A percentile compares a stretch with the other conserved stretches of the same genome.
These are phyloP conservation scores for Paraescarpia echinospica DNA, from an alignment of 1,140 invertebrate genomes.

Conservation along the genomic window DNA sequence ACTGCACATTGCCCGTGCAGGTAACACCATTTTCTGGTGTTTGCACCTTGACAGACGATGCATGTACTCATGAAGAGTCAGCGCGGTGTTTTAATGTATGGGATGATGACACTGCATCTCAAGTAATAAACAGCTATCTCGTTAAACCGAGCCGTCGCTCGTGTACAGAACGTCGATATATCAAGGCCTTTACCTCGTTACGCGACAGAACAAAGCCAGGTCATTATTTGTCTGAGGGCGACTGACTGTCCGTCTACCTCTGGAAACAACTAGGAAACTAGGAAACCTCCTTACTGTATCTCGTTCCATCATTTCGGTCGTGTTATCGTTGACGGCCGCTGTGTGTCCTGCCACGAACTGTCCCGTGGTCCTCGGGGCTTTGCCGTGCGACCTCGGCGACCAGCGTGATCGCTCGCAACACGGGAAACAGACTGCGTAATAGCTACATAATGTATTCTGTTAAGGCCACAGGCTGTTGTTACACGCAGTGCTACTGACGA, in stretches of 20 bases:
- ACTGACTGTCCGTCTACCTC: background rate
- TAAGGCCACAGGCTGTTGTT: background rate
- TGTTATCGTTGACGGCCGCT: background rate
- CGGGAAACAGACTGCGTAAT: background rate
- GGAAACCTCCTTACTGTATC: background rate
- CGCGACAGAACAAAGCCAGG: background rate
- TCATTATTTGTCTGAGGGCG: background rate
- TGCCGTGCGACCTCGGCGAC: background rate
- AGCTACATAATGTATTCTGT: background rate
- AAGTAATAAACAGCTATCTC: background rate
- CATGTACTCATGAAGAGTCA: background rate
- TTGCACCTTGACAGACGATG: background rate
- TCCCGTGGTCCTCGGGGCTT: background rate
- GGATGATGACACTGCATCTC: background rate
- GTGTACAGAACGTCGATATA: background rate
- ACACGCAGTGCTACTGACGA: too few species aligned
- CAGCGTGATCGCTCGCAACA: background rate
- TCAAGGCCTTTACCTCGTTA: background rate
- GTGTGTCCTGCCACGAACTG: background rate
- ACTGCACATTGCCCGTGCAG: too few species aligned
- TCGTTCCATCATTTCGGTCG: background rate
- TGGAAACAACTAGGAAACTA: too few species aligned
- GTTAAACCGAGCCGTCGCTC: background rate
- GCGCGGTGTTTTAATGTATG: background rate
- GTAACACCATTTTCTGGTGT: background rate